phyloP scores from a whole-genome alignment of 2,888 invertebrate genomes.

The Ellobium chinense region DNA sequence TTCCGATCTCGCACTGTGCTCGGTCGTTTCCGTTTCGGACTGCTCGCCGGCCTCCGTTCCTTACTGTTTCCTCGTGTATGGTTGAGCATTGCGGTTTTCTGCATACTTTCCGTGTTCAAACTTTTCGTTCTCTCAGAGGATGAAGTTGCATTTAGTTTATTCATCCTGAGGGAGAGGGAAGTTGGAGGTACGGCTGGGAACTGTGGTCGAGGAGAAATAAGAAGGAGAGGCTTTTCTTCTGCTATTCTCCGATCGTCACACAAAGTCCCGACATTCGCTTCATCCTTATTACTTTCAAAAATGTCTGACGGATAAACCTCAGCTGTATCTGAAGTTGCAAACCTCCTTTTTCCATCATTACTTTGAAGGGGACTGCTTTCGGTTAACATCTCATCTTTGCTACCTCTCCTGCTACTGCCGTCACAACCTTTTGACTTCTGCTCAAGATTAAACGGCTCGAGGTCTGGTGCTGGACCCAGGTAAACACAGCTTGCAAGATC shows the following conservation, averaged over 20 bases:
- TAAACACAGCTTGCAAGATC: neutral
- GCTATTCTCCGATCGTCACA: too few relatives aligned
- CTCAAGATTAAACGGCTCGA: neutral
- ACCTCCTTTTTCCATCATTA: too few relatives aligned
- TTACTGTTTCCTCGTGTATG: too few relatives aligned
- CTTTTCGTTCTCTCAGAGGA: neutral
- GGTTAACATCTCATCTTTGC: neutral
- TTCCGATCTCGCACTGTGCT: constrained; percentile 56
- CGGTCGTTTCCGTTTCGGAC: constrained; percentile 43
- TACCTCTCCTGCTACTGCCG: neutral
- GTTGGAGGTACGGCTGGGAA: neutral
- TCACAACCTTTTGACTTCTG: neutral
- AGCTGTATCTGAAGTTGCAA: too few relatives aligned
- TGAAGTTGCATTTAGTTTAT: neutral
- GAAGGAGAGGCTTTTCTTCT: constrained; percentile 26
- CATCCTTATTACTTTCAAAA: neutral
- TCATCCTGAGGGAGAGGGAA: constrained; percentile 14
- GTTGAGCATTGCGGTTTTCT: too few relatives aligned
- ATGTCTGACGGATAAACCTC: too few relatives aligned
- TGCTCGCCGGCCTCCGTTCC: constrained; percentile 3
- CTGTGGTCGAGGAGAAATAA: neutral
- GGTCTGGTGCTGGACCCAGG: neutral
- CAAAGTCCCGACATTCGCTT: neutral
- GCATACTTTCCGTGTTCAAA: neutral
- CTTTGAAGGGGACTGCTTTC: too few relatives aligned